Evolutionary conservation across 1,140 invertebrate species (phyloP), one percentile per base, ranked within the genome.

Genomic region (Procambarus virginalis): DNA sequence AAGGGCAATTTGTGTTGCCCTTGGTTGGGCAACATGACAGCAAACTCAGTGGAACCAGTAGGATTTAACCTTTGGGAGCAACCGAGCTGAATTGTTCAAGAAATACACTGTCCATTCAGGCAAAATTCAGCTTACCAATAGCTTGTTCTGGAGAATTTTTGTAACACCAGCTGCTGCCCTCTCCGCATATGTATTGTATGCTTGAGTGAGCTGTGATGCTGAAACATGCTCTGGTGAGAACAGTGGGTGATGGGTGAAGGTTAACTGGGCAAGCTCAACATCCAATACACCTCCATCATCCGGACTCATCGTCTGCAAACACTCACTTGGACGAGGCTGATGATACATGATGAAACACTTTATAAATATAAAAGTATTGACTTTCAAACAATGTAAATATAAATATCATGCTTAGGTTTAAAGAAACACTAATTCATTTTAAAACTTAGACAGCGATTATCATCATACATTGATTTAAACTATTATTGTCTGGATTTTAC

Each of bases 191-290:
- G 64, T 79, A 20, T 34, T 80, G 64, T 73, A 87, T 55, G 78
- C 77, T 8, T 81, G 77, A 20, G 60, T 81, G 48, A 87, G 86
- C 86, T 81, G 86, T 60, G 86, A 60, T 2, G 77, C 86, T 77
- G 81, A 55, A 1, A 87, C 77, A 46, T 87, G 86, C 48, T 87
- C 86, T 22, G 86, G 77, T 9, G 86, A 87, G 78, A 87, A 87
- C 20, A 87, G 78, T n/a, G 86, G 64, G 64, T 87, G 86, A 60
- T 87, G 86, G 46, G 64, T 51, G 17, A 87, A 87, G 14, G 48
- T 58, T 46, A 87, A 64, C 10, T 70, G 60, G 70, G 60, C 64
- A 6, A 87, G n/a, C 22, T 87, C 86, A 48, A 87, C 46, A 77
- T 87, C 86, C 77, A 87, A 51, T 17, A 87, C 78, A 4, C 86